Evolutionary conservation across 30 jellyfish, hydroid and myxozoan species (phyloP), one percentile per base, ranked within the genome.

Genomic region (Pelagia noctiluca): DNA sequence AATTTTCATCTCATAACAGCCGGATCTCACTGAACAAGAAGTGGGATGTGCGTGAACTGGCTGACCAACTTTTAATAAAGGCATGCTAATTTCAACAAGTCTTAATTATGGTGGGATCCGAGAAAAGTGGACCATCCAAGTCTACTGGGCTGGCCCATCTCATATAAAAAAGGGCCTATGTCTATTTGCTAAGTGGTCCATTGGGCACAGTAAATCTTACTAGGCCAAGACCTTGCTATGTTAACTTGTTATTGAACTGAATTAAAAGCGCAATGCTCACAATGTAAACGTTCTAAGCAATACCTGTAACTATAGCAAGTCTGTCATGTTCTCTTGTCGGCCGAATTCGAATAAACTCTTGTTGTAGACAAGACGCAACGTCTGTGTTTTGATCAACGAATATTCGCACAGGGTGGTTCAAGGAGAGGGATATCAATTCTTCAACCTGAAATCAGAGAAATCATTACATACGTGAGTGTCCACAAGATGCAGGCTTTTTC

Each of bases 261-360:
- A 42, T 16, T 5, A 16, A 42, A 42, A 42, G 12, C 57, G 16
- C 8, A 42, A 42, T 5, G 57, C 16, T 42, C 57, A 5, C 57
- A 42, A 42, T 42, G 57, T 42, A 42, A 42, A 42, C 57, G 16
- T 42, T 16, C 8, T 42, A 5, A 42, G 16, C 57, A 33, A 57
- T 60, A 95, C 99, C 98, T 37, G 97, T 67, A 5, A 90, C 96
- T 1, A 89, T 75, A 48, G 99, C 98, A 71, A 85, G 38, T 18
- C 99, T 76, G 67, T 95, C 97, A 21, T 63, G 76, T 72, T 89
- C 98, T 53, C 97, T 64, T 19, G 62, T 83, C 21, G 93, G 78
- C 42, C 97, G 91, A 21, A 95, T 95, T 69, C 97, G 80, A n/a
- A 95, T 88, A 87, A 89, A 95, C 57, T 95, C 98, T 90, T 95